Evolutionary conservation across 2,113 vertebrate genomes (phyloP).

Genomic region (Paedocypris sp.): DNA sequence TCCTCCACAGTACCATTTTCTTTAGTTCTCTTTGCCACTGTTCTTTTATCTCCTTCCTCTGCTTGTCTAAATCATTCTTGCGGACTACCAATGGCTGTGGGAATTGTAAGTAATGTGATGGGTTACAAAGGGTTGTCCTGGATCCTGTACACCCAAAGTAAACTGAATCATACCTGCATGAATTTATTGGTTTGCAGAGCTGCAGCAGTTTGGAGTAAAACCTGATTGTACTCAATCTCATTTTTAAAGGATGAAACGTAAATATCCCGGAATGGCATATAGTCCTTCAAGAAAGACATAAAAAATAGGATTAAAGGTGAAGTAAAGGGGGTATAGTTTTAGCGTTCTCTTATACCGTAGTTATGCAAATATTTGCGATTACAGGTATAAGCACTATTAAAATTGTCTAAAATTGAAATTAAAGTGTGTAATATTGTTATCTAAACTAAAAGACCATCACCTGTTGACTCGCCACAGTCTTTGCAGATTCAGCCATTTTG

Average conservation of each 20-base stretch:
- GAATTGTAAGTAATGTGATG: background rate
- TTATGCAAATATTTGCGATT: too few relatives aligned
- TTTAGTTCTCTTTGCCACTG: slow-evolving; percentile 93
- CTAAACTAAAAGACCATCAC: slow-evolving; percentile 45
- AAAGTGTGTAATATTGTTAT: background rate
- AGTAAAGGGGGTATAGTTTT: too few relatives aligned
- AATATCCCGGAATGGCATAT: slow-evolving; percentile 86
- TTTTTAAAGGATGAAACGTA: slow-evolving; percentile 81
- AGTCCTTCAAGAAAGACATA: slow-evolving; percentile 64
- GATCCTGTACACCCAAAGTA: background rate
- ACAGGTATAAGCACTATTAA: too few relatives aligned
- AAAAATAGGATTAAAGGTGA: too few relatives aligned
- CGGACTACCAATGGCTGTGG: slow-evolving; percentile 81
- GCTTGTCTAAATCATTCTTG: slow-evolving; percentile 86
- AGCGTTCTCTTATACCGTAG: too few relatives aligned
- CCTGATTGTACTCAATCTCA: slow-evolving; percentile 76
- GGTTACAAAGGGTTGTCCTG: background rate
- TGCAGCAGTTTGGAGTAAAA: slow-evolving; percentile 74
- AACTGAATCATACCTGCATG: slow-evolving; percentile 72
- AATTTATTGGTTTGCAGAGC: slow-evolving; percentile 92
- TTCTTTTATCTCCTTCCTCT: slow-evolving; percentile 91
- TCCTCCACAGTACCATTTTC: slow-evolving; percentile 69
- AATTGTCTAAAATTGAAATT: too few relatives aligned
- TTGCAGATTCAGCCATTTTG: slow-evolving; percentile 88
- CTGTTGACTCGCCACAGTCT: slow-evolving; percentile 73